Conservation (phyloP, 2,797 vertebrate species). For the Antennarius maculatus region DNA sequence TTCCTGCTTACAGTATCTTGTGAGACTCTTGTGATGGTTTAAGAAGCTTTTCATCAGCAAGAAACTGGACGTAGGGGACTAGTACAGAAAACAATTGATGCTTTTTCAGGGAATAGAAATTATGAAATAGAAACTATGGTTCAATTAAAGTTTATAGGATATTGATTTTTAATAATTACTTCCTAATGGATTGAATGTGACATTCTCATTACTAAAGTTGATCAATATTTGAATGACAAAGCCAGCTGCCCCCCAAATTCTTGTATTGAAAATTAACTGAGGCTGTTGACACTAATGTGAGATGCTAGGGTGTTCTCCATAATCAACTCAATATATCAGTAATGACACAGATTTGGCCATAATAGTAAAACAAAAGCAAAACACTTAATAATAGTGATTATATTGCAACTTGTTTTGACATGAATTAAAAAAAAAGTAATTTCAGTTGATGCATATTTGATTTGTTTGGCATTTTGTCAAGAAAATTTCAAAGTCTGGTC, state of each 20-base stretch:
- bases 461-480: neutral
- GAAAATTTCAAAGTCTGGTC: neutral
- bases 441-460: neutral
- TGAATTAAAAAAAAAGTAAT: constrained; percentile 2
- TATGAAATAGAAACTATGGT: constrained; percentile 40
- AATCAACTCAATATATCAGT: constrained; percentile 25
- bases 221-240: constrained; percentile 72
- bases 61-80: too few relatives aligned
- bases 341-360: constrained; percentile 1
- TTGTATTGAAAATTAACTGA: neutral
- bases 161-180: constrained; percentile 72
- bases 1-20: constrained; percentile 11
- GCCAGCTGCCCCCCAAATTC: constrained; percentile 40
- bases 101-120: constrained; percentile 26
- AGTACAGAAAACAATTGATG: constrained; percentile 35
- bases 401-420: neutral
- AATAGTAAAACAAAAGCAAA: constrained; percentile 16
- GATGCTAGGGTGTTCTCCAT: neutral
- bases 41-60: constrained; percentile 15
- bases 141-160: constrained; percentile 64
- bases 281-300: constrained; percentile 20
- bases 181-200: constrained; percentile 73
- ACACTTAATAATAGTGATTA: constrained; percentile 13
- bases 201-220: constrained; percentile 61
- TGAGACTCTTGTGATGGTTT: constrained; percentile 16